Evolutionary conservation across 2,113 vertebrate genomes (phyloP), one percentile per base, ranked within the genome.

Genomic region (Fulmarus glacialis): DNA sequence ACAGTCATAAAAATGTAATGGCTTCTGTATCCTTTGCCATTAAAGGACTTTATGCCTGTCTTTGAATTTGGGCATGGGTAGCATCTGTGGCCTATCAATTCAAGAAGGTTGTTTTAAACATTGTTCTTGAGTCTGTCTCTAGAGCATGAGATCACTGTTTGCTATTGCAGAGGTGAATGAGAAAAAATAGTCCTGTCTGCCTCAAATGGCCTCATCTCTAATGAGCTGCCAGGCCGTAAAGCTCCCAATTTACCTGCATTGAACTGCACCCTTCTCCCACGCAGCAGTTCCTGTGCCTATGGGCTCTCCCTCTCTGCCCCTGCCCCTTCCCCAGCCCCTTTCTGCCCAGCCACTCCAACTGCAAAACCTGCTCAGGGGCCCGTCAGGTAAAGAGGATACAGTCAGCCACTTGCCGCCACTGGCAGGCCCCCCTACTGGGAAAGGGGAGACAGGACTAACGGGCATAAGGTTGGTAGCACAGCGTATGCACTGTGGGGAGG

Each of bases 401-500:
- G 43, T 23, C 67, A 75, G 38, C 43, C 48, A 2, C 20, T 48
- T 62, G 27, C 56, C 17, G 4, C 48, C 24, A 1, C 30, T n/a
- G 55, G 32, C 45, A 47, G 36, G 22, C 20, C 32, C 36, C 5
- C 0, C 0, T n/a, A 18, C 59, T 24, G 82, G 63, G 32, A 15
- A 68, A 52, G 48, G 17, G 12, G 52, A 59, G 17, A 72, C 8
- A 2, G 0, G 2, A 14, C 10, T 32, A 10, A 12, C 0, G 12
- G 75, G 13, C 2, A 0, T 19, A 9, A 40, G 18, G 16, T 5
- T 64, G 58, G 53, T 29, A 47, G 53, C 58, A 9, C 21, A 27
- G n/a, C 2, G 1, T 4, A 12, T 17, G 16, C 8, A 0, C 1
- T 1, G 40, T 4, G 20, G n/a, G 38, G 50, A 48, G 20, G 32